These are phyloP conservation scores for Bovichtus diacanthus DNA, from an alignment of 2,797 vertebrate species.

Conservation along the genomic window DNA sequence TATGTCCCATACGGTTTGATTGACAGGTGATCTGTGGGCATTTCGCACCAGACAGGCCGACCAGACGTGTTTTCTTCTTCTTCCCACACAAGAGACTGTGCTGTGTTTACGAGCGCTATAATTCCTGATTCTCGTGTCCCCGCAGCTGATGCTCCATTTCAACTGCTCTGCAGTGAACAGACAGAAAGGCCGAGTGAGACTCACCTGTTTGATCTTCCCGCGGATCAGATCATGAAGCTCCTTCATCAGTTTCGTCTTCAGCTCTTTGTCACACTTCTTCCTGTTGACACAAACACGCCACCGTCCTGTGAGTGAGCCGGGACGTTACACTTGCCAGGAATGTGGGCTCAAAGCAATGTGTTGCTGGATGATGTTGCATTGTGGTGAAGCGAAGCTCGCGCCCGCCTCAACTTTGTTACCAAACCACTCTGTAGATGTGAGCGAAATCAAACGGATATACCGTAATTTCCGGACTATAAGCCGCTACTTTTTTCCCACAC, in stretches of 20 bases:
- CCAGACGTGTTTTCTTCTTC: neutral
- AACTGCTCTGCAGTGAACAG: neutral
- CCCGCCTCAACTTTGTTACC: no score
- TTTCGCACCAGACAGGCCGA: neutral
- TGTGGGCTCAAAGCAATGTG: neutral
- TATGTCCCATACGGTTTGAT: neutral
- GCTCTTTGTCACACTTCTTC: conserved; percentile 90
- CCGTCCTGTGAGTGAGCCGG: neutral
- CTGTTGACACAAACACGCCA: conserved; percentile 73
- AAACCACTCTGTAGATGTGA: no score
- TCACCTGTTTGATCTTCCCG: conserved; percentile 92
- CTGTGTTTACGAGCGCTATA: no score
- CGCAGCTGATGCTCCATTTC: no score
- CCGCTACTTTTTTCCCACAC: no score
- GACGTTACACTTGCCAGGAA: neutral
- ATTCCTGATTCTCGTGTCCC: neutral
- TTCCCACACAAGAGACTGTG: neutral
- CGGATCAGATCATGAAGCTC: conserved; percentile 90
- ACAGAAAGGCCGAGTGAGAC: conserved; percentile 13
- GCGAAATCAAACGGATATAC: no score
- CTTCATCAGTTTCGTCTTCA: conserved; percentile 87
- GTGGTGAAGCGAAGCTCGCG: no score
- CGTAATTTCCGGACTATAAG: no score
- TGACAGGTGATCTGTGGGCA: neutral
- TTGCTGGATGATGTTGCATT: neutral